Evolutionary conservation across 2,797 vertebrate genomes (phyloP).

Genomic region (Psittacula echo): DNA sequence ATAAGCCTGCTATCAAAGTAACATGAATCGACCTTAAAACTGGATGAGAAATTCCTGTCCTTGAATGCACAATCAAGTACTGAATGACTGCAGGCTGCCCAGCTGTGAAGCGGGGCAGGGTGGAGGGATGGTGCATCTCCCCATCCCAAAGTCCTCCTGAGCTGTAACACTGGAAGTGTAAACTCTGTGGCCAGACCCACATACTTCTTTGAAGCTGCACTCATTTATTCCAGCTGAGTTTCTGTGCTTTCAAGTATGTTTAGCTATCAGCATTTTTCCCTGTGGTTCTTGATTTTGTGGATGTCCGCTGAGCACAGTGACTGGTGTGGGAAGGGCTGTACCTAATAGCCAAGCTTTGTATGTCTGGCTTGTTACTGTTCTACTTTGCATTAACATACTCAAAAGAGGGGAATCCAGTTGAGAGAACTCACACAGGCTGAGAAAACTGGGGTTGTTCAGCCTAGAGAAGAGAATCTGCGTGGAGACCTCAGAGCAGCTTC

Average conservation of each 20-base stretch:
- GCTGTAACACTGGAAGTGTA: not conserved
- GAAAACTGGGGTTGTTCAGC: not conserved
- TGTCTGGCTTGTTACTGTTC: not conserved
- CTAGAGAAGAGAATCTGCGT: not conserved
- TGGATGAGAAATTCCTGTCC: not conserved
- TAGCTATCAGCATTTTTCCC: not conserved
- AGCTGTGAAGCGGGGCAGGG: not conserved
- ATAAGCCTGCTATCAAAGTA: not conserved
- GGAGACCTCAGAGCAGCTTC: not conserved
- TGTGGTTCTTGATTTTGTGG: not conserved
- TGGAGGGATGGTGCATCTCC: not conserved
- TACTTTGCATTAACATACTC: accelerated
- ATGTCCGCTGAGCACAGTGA: not conserved
- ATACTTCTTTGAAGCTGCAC: not conserved
- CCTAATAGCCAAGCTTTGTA: not conserved
- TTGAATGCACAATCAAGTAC: not conserved
- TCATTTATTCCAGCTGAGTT: not conserved
- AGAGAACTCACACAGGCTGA: not conserved
- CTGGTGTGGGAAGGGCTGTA: not conserved
- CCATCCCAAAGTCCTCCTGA: not conserved
- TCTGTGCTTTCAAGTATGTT: not conserved
- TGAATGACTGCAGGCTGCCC: not conserved
- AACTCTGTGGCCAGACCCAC: not conserved
- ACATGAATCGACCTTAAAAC: not conserved
- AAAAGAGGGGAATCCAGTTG: not conserved